Conservation (phyloP, 2,797 vertebrate species). For the Oryzias sinensis region DNA sequence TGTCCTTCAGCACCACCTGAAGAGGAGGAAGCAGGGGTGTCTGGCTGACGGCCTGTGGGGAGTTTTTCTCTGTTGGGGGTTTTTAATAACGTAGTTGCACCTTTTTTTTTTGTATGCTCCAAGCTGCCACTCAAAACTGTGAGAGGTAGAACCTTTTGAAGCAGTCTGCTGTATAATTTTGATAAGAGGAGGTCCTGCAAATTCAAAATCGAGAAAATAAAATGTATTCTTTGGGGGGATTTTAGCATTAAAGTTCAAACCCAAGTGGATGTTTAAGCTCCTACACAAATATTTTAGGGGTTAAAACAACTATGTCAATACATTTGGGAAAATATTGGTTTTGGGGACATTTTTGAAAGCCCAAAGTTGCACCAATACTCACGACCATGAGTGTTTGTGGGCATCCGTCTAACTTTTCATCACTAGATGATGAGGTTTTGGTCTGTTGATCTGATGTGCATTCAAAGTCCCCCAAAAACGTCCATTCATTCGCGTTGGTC, state of each 20-base stretch:
- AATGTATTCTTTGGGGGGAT: too few species aligned
- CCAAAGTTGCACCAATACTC: neutral
- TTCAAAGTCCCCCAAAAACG: conserved; percentile 16
- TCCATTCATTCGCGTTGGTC: conserved; percentile 19
- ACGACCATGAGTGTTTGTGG: neutral
- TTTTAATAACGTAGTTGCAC: conserved; percentile 37
- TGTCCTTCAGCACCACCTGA: conserved; percentile 30
- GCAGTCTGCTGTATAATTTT: too few species aligned
- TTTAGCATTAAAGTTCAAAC: too few species aligned
- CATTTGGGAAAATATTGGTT: neutral
- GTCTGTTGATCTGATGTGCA: neutral
- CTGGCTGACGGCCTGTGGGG: conserved; percentile 25
- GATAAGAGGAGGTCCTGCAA: too few species aligned
- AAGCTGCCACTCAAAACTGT: conserved; percentile 40
- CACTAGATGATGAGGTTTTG: conserved; percentile 12
- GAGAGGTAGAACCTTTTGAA: neutral
- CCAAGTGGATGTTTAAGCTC: too few species aligned
- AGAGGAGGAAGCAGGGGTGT: conserved; percentile 29
- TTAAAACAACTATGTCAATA: neutral
- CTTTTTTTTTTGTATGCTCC: conserved; percentile 6
- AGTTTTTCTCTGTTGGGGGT: conserved; percentile 33
- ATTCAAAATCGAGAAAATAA: too few species aligned
- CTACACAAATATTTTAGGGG: neutral
- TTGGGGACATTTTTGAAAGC: neutral
- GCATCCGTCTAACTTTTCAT: conserved; percentile 2